These are phyloP conservation scores for Netelia inedita DNA, from an alignment of 2,888 invertebrate species.

Conservation along the genomic window DNA sequence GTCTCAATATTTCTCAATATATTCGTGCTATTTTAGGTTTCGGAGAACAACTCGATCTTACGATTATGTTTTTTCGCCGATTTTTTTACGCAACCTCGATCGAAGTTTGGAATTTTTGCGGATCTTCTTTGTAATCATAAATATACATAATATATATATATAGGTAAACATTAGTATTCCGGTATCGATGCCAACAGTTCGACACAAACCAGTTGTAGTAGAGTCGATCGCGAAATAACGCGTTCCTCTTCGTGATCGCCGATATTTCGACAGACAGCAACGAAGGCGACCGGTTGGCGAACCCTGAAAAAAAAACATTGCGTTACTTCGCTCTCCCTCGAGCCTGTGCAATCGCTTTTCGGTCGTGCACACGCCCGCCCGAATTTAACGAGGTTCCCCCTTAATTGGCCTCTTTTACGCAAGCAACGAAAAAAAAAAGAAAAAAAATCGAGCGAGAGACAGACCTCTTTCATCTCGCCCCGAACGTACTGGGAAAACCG, in stretches of 20 bases:
- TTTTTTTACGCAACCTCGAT: neutral
- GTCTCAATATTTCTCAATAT: no score
- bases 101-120: neutral
- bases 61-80: neutral
- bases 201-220: neutral
- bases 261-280: neutral
- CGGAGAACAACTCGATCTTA: neutral
- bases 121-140: neutral
- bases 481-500: neutral
- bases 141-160: conserved; percentile 3
- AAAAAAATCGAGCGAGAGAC: neutral
- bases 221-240: neutral
- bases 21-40: no score
- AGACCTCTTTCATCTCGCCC: neutral
- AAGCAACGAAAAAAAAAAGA: neutral
- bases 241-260: neutral
- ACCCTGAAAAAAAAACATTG: neutral
- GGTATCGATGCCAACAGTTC: neutral
- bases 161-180: neutral
- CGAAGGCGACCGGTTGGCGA: neutral
- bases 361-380: conserved; percentile 8
- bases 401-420: conserved; percentile 45
- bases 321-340: neutral
- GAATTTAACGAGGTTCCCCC: conserved; percentile 6
- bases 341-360: neutral